Evolutionary conservation across 2,113 vertebrate genomes (phyloP), one percentile per base, ranked within the genome.

Genomic region (Lepisosteus osseus): DNA sequence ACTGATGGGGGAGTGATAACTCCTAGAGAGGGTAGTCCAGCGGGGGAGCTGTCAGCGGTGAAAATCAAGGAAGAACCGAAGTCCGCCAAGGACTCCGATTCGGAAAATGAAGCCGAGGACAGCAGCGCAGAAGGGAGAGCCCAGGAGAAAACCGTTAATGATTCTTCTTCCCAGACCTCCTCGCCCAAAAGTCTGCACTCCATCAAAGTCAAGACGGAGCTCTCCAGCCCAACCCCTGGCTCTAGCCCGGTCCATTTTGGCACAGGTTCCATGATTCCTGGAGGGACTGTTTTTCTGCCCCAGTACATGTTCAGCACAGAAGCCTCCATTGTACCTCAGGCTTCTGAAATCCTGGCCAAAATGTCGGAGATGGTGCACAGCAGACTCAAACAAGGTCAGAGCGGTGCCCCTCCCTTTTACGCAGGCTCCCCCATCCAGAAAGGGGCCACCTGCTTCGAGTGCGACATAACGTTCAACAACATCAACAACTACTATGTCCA

Each of bases 301-400:
- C 95, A 95, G 75, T 95, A 95, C 54, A 82, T 96, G 81, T 94
- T 97, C 5, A 87, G 89, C 69, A 91, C 95, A 0, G 96, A 97
- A 59, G 90, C 93, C 6, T 81, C 94, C 0, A 92, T 95, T 56
- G 88, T 96, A 66, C 96, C 97, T 0, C 97, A 97, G 65, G 97
- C 97, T 0, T 97, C 97, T 0, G 97, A 99, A 82, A 98, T 99
- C 72, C 86, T 99, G 81, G 97, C 97, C 0, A 98, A 97, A 82
- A 99, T 99, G 97, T 99, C 97, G 0, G 97, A 99, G 86, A 93
- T 99, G 94, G 97, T 98, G 61, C 97, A 99, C 86, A 95, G 86
- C 84, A 91, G 97, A 40, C 89, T 99, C 76, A 97, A 97, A 80
- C 94, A 95, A 72, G 94, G 96, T 11, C 89, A 95, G 1, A 76